Evolutionary conservation across 2,888 invertebrate species (phyloP).

Genomic region (Dynastes hyllus): DNA sequence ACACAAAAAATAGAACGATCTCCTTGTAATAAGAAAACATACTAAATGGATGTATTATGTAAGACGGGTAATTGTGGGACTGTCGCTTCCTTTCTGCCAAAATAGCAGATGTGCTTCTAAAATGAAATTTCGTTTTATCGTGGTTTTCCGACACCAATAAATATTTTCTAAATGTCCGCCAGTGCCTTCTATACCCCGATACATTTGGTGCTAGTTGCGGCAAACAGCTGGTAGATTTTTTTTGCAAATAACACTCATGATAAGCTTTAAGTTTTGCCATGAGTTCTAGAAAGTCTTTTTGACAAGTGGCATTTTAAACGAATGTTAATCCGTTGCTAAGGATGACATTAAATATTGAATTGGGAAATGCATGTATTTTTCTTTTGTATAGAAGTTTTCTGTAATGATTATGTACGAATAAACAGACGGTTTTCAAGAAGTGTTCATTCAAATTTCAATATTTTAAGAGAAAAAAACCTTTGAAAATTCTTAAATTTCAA

Average conservation of each 20-base stretch:
- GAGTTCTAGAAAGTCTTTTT: too few species aligned
- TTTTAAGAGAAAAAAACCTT: too few species aligned
- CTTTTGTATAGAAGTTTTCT: too few species aligned
- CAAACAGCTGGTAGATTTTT: slow-evolving; percentile 58
- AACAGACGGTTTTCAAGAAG: too few species aligned
- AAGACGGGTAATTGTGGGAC: slow-evolving; percentile 62
- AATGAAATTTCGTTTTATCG: slow-evolving; percentile 61
- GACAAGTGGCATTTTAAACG: too few species aligned
- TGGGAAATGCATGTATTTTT: too few species aligned
- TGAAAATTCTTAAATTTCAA: too few species aligned
- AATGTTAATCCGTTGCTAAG: too few species aligned
- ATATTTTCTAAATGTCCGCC: slow-evolving; percentile 63
- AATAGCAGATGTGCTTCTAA: slow-evolving; percentile 66
- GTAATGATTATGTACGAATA: too few species aligned
- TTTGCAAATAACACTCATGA: slow-evolving; percentile 44
- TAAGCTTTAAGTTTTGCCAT: neutral
- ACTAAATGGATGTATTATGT: slow-evolving; percentile 68
- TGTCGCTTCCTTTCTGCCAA: slow-evolving; percentile 66
- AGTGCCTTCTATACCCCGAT: slow-evolving; percentile 59
- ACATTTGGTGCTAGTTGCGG: slow-evolving; percentile 67
- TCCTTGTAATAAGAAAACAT: slow-evolving; percentile 50
- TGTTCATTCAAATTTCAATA: too few species aligned
- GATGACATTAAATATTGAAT: too few species aligned
- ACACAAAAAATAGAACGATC: slow-evolving; percentile 52
- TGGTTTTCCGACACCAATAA: slow-evolving; percentile 64